Evolutionary conservation across 2,797 vertebrate species (phyloP).

Genomic region (Typhlichthys subterraneus): DNA sequence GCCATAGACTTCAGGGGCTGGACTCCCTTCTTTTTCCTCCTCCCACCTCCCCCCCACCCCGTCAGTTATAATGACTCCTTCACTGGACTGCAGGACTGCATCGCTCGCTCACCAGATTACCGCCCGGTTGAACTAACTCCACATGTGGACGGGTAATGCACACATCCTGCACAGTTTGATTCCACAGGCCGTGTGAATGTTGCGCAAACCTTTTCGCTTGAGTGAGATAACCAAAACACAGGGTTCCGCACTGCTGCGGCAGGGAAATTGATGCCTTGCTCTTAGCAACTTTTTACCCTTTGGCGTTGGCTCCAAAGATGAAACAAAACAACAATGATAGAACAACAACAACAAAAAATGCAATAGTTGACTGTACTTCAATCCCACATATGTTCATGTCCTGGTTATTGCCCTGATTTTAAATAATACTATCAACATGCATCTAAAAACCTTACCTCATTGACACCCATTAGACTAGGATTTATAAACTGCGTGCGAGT

Average conservation of each 20-base stretch:
- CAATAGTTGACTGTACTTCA: constrained; percentile 37
- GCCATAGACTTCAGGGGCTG: constrained; percentile 84
- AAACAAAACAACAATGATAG: too few species aligned
- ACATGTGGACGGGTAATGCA: constrained; percentile 23
- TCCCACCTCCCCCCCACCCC: constrained; percentile 28
- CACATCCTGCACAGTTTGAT: constrained; percentile 28
- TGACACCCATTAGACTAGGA: constrained; percentile 56
- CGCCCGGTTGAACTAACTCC: constrained; percentile 47
- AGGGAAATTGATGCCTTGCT: constrained; percentile 60
- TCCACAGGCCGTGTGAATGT: constrained; percentile 31
- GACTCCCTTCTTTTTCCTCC: constrained; percentile 65
- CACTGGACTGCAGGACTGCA: constrained; percentile 69
- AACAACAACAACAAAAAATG: constrained; percentile 17
- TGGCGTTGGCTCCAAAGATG: constrained; percentile 50
- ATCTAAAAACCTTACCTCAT: constrained; percentile 69
- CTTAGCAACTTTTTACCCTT: constrained; percentile 43
- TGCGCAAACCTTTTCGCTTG: constrained; percentile 41
- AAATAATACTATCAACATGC: constrained; percentile 44
- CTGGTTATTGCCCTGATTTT: constrained; percentile 36
- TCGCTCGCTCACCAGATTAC: constrained; percentile 46
- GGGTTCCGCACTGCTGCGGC: constrained; percentile 49
- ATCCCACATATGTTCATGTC: constrained; percentile 30
- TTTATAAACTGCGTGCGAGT: constrained; percentile 54
- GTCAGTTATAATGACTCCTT: constrained; percentile 49
- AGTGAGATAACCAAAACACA: constrained; percentile 46